Evolutionary conservation across 1,140 invertebrate genomes (phyloP), one percentile per base, ranked within the genome.

Genomic region (Drosophila nikananu): DNA sequence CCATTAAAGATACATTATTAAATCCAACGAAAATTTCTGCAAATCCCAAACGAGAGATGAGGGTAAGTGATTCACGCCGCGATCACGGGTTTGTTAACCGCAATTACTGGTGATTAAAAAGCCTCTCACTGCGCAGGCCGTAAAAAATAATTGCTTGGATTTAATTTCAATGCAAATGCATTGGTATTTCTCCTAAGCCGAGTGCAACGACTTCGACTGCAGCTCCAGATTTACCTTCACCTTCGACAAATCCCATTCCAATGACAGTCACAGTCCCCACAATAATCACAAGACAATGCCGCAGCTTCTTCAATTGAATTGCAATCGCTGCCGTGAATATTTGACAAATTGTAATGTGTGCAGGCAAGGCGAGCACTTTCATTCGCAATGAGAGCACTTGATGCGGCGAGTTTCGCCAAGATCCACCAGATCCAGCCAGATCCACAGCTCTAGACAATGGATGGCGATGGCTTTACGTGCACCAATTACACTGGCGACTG

Each of bases 301-400:
- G 70, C 30, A 57, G 80, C 64, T 54, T 67, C 67, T 86, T 71
- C 65, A 79, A 80, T 86, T 89, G 57, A 80, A 80, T 80, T 65
- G 73, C 72, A 58, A 61, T 80, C 65, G 79, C 65, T 44, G 58
- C 37, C 44, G 60, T 80, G 83, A 86, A 86, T 86, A 86, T 79
- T 74, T 87, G 81, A 71, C 71, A 89, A 81, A 84, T 83, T 75
- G 68, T 73, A 44, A 81, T 76, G 71, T 81, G 81, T 57, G 75
- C 74, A 55, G 75, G 70, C 76, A 83, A 80, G 70, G 65, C 77
- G 63, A 62, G 66, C 70, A 79, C 83, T 86, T 86, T 86, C 83
- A 82, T 86, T 84, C 78, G 68, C 68, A 78, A 81, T 89, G 68
- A 54, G 77, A 87, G 81, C 86, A 81, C 64, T 84, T 75, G 74